Evolutionary conservation across 2,888 invertebrate genomes (phyloP), one percentile per base, ranked within the genome.

Genomic region (Phengaris alcon): DNA sequence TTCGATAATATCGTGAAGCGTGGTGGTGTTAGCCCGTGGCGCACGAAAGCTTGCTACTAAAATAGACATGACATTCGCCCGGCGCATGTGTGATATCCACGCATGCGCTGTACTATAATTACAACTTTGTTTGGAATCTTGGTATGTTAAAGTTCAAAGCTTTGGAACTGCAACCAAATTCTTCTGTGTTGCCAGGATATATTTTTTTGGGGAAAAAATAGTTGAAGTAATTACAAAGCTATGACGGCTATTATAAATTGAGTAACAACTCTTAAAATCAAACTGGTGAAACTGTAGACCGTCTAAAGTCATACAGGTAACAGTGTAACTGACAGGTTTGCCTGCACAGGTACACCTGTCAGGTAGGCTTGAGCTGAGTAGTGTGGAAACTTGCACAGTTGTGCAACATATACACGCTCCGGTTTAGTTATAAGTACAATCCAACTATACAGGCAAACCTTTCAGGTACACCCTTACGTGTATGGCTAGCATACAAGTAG

Each of bases 61-160:
- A 92, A 92, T 92, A 92, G 90, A 87, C 79, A 82, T 89, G 91
- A 90, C 89, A 90, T 90, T 88, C 87, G 51, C 5, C 74, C 8
- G 57, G 88, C 90, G 90, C 91, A 82, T 86, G 91, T 81, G 83
- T 79, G 80, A 77, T 80, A 68, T 77, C 59, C 80, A 79, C 91
- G 90, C 91, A 88, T 87, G 91, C 91, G 90, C 81, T 72, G 46
- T 68, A 72, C 76, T 48, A 54, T 59, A 64, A 69, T 73, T 72
- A 69, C 59, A 68, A 73, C 73, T 68, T 35, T 57, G 55, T 75
- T 51, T 68, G 76, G 55, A 76, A 74, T 73, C 44, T 55, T 52
- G 69, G 44, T 35, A 52, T 75, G 70, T 75, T 77, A 5, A 35
- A 59, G 35, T 64, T 64, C 48, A 52, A 64, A 44, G 6, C 9